A percentile compares a stretch with the other conserved stretches of the same genome.
phyloP scores from a whole-genome alignment of 2,113 vertebrate genomes.

The Steatornis caripensis region DNA sequence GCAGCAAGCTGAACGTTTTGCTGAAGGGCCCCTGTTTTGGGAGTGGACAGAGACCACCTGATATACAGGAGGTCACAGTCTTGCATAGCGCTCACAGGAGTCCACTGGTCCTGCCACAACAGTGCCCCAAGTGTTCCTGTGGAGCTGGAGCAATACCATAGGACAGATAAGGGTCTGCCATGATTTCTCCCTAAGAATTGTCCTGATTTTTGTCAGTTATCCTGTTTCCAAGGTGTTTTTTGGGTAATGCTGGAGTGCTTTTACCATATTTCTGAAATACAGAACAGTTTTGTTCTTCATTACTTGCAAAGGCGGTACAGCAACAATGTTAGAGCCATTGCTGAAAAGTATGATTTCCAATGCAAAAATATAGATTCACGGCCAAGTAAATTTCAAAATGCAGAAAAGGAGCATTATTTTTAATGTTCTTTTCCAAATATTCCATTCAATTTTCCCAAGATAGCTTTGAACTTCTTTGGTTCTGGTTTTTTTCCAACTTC shows the following conservation, averaged over 20 bases:
- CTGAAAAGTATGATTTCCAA: neutral
- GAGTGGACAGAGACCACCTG: neutral
- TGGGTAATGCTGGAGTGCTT: neutral
- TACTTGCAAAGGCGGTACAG: neutral
- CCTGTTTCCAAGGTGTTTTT: neutral
- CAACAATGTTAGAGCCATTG: neutral
- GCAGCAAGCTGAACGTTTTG: neutral
- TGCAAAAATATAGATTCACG: neutral
- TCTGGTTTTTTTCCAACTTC: neutral
- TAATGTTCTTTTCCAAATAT: neutral
- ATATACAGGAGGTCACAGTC: rapidly evolving
- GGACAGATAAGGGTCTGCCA: neutral
- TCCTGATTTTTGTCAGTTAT: neutral
- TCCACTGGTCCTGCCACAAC: neutral
- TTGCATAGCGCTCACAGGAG: neutral
- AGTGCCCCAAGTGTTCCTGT: neutral
- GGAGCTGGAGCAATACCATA: neutral
- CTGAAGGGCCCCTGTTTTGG: neutral
- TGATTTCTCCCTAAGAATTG: neutral
- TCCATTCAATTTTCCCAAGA: neutral
- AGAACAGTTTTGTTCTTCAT: neutral
- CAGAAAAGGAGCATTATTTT: neutral
- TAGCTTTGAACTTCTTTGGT: neutral
- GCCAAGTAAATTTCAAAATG: neutral
- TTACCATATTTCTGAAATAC: neutral